Conservation (phyloP, 1,140 invertebrate genomes). For the Brachystomella parvula region DNA sequence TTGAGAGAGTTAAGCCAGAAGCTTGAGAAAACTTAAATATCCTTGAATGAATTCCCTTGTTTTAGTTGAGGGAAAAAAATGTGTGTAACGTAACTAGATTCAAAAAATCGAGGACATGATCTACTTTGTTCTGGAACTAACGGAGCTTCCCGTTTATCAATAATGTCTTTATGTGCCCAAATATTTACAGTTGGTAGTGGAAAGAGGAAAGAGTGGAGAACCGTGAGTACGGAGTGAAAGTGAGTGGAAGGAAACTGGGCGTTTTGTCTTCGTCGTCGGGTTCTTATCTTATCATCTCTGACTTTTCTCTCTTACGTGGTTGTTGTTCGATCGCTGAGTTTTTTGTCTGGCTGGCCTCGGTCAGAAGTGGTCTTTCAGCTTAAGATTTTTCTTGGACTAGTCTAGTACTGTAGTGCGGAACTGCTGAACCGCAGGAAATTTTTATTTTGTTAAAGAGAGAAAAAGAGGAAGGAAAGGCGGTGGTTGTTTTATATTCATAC, state of each 20-base stretch:
- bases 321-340: too few species aligned
- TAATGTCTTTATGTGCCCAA: background rate
- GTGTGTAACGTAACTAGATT: background rate
- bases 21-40: background rate
- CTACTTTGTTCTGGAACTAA: background rate
- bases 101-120: background rate
- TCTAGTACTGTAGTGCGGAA: too few species aligned
- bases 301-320: too few species aligned
- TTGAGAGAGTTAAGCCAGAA: background rate
- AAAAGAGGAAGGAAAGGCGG: background rate
- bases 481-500: background rate
- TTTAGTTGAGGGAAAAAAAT: background rate
- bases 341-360: too few species aligned
- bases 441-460: slow-evolving; percentile 2
- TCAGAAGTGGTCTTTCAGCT: too few species aligned
- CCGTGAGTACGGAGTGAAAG: background rate
- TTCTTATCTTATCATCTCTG: background rate
- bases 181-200: background rate
- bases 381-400: too few species aligned
- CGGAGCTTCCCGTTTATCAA: background rate
- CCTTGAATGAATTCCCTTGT: background rate
- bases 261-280: background rate
- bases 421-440: background rate
- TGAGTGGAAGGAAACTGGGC: background rate
- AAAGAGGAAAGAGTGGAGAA: background rate